Base-by-base conservation (phyloP, 1,140 invertebrate genomes). In the Aphelenchoides avenae region DNA sequence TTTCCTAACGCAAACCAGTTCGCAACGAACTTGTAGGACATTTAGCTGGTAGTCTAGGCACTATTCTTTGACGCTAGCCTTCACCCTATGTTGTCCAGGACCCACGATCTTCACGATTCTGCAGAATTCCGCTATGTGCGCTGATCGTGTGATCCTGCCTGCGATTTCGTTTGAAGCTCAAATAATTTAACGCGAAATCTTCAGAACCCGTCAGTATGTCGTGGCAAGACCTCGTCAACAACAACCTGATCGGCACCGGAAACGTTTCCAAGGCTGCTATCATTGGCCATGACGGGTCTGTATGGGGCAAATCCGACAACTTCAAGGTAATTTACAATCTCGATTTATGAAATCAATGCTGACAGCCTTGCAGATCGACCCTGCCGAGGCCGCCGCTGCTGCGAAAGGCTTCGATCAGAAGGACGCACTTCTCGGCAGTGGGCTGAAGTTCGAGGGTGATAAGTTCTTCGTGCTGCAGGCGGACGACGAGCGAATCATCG, bases 251-350 rank as follows among this genome's bases (percentile, higher is more conserved):
- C 27, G 73, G 69, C 9, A 71, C 73, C 40, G 75, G 75, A 1
- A 57, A 61, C 42, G 73, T 75, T 1, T 73, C 72, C 24, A 75
- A 75, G 41, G 73, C 75, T 7, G 73, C 73, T 9, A 75, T 75
- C 49, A 57, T 49, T 46, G 73, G 73, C 11, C 53, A 73, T 7
- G 73, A 75, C 31, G 73, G 73, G 15, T 63, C 71, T 24, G 54
- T 75, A 20, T 75, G 73, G 73, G 57, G 73, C 11, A 75, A 76
- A 62, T 76, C 73, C 24, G 71, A 69, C 27, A 77, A 75, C 53
- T 75, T 75, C 40, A 73, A 73, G 26, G 64, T 70, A 34, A 13
- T 13, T 55, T 64, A 59, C 15, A 57, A 15, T 43, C 57, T 40
- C 11, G 13, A 27, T 39, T 20, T n/a, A 13, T 43, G 9, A 5